phyloP scores from a whole-genome alignment of 1,140 invertebrate genomes.

The Phymastichus coffea region DNA sequence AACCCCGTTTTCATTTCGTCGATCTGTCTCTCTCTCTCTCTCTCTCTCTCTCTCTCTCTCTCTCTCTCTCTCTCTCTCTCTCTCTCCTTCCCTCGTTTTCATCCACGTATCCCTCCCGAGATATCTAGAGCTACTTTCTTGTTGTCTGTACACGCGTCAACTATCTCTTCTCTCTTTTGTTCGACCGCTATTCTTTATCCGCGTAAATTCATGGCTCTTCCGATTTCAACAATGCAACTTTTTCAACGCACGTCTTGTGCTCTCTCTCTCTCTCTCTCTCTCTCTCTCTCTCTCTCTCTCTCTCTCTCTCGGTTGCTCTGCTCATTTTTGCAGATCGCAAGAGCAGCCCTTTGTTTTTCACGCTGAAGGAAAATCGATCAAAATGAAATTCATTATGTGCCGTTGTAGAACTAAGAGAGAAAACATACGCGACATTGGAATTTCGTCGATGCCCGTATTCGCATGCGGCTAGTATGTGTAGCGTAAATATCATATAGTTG shows the following conservation, averaged over 20 bases:
- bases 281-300: not conserved
- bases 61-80: not conserved
- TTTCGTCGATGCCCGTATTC: too few relatives aligned
- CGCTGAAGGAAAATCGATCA: too few relatives aligned
- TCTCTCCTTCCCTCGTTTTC: not conserved
- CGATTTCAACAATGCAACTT: not conserved
- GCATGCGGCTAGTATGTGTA: too few relatives aligned
- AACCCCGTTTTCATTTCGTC: conserved; percentile 15
- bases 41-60: not conserved
- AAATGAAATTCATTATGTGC: too few relatives aligned
- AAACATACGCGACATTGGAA: too few relatives aligned
- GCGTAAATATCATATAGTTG: too few relatives aligned
- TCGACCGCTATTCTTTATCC: not conserved
- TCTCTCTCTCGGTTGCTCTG: too few relatives aligned
- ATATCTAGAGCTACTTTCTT: not conserved
- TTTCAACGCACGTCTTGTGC: not conserved
- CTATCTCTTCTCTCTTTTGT: not conserved
- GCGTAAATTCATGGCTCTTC: not conserved
- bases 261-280: not conserved
- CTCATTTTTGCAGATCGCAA: too few relatives aligned
- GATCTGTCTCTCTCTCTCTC: conserved; percentile 3
- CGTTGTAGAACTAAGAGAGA: too few relatives aligned
- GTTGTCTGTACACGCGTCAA: not conserved
- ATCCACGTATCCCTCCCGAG: not conserved
- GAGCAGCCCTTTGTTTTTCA: too few relatives aligned